Conservation (phyloP, 2,797 vertebrate species). For the Buphagus erythrorhynchus region DNA sequence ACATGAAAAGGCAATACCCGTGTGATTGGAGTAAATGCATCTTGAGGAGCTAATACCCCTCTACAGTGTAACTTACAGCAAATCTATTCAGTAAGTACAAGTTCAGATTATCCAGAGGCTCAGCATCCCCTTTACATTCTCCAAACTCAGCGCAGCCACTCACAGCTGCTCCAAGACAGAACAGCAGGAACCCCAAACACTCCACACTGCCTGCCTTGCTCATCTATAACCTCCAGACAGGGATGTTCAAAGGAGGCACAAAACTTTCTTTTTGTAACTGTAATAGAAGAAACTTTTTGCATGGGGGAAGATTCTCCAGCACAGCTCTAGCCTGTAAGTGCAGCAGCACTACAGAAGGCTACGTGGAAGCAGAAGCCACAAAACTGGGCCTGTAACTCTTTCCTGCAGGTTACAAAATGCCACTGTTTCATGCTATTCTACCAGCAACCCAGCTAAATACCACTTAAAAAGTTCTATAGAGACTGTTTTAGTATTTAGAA, state of each 20-base stretch:
- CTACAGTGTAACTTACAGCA: not conserved
- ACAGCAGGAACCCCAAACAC: not conserved
- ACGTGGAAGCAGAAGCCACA: not conserved
- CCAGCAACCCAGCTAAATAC: not conserved
- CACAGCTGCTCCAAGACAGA: not conserved
- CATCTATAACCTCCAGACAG: rapidly evolving
- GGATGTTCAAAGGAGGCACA: not conserved
- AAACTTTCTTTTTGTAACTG: not conserved
- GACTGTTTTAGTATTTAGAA: not conserved
- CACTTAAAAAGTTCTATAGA: not conserved
- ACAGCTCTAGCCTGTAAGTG: not conserved
- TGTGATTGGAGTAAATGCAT: not conserved
- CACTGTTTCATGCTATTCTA: not conserved
- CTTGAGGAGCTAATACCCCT: not conserved
- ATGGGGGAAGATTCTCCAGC: not conserved
- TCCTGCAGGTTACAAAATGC: not conserved
- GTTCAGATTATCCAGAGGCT: not conserved
- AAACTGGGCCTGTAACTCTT: not conserved
- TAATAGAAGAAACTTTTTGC: not conserved
- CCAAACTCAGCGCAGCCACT: not conserved
- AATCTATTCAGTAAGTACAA: not conserved
- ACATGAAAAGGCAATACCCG: not conserved
- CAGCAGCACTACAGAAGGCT: rapidly evolving
- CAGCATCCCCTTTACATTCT: not conserved
- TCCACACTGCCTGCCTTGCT: not conserved